Evolutionary conservation across 2,888 invertebrate species (phyloP).

Genomic region (Lobophora halterata): DNA sequence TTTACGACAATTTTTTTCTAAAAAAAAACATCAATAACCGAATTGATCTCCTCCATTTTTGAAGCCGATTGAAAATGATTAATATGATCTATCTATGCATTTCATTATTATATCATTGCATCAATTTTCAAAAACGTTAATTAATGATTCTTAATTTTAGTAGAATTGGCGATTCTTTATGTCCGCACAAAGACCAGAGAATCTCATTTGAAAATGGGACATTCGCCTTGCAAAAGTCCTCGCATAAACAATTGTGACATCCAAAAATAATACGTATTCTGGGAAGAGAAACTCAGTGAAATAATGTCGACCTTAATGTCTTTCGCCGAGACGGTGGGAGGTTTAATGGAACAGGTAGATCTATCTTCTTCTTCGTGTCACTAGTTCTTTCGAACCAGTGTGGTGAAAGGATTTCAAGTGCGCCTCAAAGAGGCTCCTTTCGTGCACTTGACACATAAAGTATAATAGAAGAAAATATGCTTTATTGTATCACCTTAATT

Average conservation of each 20-base stretch:
- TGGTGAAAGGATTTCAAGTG: too few relatives aligned
- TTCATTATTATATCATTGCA: neutral
- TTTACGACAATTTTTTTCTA: too few relatives aligned
- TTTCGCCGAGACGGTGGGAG: constrained; percentile 22
- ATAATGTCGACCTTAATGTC: constrained; percentile 9
- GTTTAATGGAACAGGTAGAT: constrained; percentile 8
- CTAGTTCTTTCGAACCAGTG: too few relatives aligned
- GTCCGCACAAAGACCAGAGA: constrained; percentile 5
- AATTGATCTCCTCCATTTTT: constrained; percentile 7
- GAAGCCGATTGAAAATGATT: neutral
- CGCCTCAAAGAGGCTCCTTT: too few relatives aligned
- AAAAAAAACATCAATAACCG: neutral
- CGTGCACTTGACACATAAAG: too few relatives aligned
- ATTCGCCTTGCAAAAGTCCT: constrained; percentile 26
- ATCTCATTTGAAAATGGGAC: constrained; percentile 18
- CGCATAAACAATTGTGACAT: constrained; percentile 21
- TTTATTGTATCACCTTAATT: too few relatives aligned
- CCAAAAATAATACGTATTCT: constrained; percentile 21
- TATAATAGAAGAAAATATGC: too few relatives aligned
- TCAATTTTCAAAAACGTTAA: too few relatives aligned
- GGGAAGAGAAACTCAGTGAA: constrained; percentile 19
- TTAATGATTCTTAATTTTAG: too few relatives aligned
- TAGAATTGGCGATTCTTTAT: too few relatives aligned
- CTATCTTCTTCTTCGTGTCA: too few relatives aligned
- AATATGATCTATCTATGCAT: neutral